Base-by-base conservation (phyloP, 2,113 vertebrate species). In the Guaruba guarouba region DNA sequence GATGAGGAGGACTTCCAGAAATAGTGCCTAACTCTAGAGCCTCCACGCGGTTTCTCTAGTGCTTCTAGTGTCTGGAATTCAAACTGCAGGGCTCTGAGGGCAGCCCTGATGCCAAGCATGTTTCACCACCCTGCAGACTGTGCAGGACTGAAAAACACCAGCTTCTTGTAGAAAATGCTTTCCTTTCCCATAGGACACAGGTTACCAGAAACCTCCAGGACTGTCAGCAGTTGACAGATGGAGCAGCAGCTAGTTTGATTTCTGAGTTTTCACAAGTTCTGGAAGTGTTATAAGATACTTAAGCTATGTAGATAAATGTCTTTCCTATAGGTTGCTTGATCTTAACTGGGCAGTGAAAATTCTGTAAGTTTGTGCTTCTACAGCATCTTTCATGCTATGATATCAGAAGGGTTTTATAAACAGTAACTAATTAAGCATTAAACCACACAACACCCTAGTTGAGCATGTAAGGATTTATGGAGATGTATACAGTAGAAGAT, bases 361-460 rank as follows among this genome's bases (percentile, higher is more conserved):
- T 35, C 4, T 69, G 2, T 43, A 66, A 76, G 23, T 44, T 88
- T 77, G 44, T 69, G 55, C 79, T 92, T 91, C 70, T 82, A 22
- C 46, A 91, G 70, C 91, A 94, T 59, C 49, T 94, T 94, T 88
- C 61, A 75, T 0, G 0, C 23, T 29, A 78, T 57, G 55, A 43
- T 82, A 54, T 71, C 64, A 78, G 66, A 78, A 88, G 11, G 48
- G 79, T 61, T 93, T 78, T 87, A 81, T 68, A 78, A 94, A 92
- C 64, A 90, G 86, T 55, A 46, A 67, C 41, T 92, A 96, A 96
- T 96, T 92, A 90, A 93, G 43, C 71, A 92, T 95, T 83, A 96
- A 94, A 92, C 79, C 39, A 33, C 57, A 77, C 46, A 92, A 52
- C 67, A 90, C 11, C 49, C 51, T 35, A 48, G 46, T 25, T n/a